phyloP scores from a whole-genome alignment of 2,888 invertebrate genomes.

The Tachina lurida region DNA sequence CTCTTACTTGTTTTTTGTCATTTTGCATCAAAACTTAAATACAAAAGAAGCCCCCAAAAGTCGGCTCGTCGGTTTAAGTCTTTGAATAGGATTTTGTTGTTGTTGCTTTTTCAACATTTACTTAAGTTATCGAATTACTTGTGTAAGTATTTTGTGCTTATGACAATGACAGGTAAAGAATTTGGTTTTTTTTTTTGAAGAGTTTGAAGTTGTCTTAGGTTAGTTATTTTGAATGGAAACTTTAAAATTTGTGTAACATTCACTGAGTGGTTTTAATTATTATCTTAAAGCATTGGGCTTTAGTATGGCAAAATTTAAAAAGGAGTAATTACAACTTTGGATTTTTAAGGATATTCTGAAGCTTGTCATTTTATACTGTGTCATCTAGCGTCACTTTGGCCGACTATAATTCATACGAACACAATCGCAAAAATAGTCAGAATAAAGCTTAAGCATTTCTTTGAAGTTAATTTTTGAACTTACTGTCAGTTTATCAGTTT shows the following conservation, averaged over 20 bases:
- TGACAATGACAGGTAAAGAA: constrained; percentile 57
- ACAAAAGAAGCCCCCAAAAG: constrained; percentile 81
- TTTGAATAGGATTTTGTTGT: constrained; percentile 75
- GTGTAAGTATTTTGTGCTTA: constrained; percentile 40
- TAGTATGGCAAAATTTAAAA: too few species aligned
- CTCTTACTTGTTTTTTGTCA: constrained; percentile 31
- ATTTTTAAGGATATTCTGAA: too few species aligned
- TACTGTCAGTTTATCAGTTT: too few species aligned
- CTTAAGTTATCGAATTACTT: constrained; percentile 80
- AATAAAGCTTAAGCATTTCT: too few species aligned
- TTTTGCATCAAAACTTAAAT: constrained; percentile 57
- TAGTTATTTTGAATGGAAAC: background rate
- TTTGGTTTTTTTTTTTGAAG: constrained; percentile 27
- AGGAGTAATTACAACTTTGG: too few species aligned
- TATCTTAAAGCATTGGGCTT: background rate
- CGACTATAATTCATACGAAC: too few species aligned
- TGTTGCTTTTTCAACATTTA: constrained; percentile 74
- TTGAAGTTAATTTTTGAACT: too few species aligned
- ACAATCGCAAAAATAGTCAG: too few species aligned
- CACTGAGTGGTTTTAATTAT: background rate
- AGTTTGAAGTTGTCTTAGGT: constrained; percentile 4
- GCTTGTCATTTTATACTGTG: too few species aligned
- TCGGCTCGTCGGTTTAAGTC: constrained; percentile 80
- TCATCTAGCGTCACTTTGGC: too few species aligned
- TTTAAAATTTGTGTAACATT: background rate